A percentile compares a stretch with the other conserved stretches of the same genome.
These are phyloP conservation scores for Percopsis omiscomaycus DNA, from an alignment of 2,797 vertebrate species.

Conservation along the genomic window DNA sequence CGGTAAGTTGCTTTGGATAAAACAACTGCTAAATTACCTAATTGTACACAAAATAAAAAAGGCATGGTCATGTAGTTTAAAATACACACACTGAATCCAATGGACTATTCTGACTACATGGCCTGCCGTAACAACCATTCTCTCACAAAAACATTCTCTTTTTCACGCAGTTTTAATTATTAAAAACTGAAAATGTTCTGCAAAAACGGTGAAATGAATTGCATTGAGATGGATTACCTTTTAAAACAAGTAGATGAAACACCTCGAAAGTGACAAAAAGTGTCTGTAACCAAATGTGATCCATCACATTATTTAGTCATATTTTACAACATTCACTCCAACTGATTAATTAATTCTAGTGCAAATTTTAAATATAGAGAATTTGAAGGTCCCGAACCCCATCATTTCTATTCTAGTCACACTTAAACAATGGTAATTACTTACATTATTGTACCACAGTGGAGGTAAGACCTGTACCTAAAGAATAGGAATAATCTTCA, in stretches of 20 bases:
- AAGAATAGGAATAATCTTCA: neutral
- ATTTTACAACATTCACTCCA: conserved; percentile 10
- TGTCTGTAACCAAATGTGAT: neutral
- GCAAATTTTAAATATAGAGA: conserved; percentile 19
- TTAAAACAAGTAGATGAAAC: neutral
- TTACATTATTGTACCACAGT: neutral
- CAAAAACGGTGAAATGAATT: conserved; percentile 16
- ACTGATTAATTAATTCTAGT: conserved; percentile 6
- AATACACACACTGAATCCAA: conserved; percentile 35
- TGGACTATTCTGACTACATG: conserved; percentile 16
- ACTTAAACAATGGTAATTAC: neutral
- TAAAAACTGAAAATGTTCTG: conserved; percentile 5
- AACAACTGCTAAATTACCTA: no score
- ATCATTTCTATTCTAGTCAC: neutral
- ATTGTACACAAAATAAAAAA: conserved; percentile 17
- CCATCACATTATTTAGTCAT: neutral
- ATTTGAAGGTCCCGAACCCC: neutral
- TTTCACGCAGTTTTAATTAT: neutral
- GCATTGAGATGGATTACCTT: conserved; percentile 1
- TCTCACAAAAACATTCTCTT: conserved; percentile 1
- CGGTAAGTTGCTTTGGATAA: neutral
- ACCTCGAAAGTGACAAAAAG: neutral
- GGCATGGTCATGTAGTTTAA: conserved; percentile 26
- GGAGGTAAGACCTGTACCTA: neutral
- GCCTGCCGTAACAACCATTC: conserved; percentile 17